Percentiles rank a stretch among this genome's conserved stretches.
phyloP scores from a whole-genome alignment of 2,797 vertebrate genomes.

The Podargus strigoides region DNA sequence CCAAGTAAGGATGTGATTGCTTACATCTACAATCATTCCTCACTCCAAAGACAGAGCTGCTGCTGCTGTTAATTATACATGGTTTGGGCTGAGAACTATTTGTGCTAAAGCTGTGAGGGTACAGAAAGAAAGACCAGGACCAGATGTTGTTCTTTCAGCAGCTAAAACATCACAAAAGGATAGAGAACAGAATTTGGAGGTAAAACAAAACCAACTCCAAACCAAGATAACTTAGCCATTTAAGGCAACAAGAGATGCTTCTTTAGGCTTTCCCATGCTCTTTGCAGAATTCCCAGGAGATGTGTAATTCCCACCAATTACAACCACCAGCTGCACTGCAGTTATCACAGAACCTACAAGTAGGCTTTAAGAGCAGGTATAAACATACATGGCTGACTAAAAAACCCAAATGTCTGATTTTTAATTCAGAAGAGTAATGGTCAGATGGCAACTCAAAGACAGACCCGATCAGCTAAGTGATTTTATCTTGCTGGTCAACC shows the following conservation, averaged over 20 bases:
- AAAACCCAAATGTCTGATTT: not conserved
- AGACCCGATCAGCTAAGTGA: not conserved
- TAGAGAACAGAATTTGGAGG: not conserved
- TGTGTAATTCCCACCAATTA: not conserved
- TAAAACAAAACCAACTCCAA: rapidly evolving
- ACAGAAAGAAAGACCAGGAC: not conserved
- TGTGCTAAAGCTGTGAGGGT: not conserved
- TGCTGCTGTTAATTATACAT: not conserved
- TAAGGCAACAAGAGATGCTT: not conserved
- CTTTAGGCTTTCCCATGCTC: not conserved
- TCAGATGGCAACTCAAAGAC: not conserved
- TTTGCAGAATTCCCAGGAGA: not conserved
- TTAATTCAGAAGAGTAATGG: not conserved
- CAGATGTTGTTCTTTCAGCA: not conserved
- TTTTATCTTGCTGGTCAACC: not conserved
- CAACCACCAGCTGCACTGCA: not conserved
- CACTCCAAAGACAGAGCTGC: not conserved
- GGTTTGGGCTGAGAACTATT: not conserved
- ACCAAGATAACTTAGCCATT: not conserved
- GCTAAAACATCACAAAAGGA: not conserved
- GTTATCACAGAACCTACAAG: not conserved
- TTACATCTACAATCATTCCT: not conserved
- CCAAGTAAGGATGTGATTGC: not conserved
- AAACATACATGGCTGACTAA: not conserved
- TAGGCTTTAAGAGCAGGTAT: not conserved